phyloP scores from a whole-genome alignment of 2,113 vertebrate species.

The Laterallus jamaicensis region DNA sequence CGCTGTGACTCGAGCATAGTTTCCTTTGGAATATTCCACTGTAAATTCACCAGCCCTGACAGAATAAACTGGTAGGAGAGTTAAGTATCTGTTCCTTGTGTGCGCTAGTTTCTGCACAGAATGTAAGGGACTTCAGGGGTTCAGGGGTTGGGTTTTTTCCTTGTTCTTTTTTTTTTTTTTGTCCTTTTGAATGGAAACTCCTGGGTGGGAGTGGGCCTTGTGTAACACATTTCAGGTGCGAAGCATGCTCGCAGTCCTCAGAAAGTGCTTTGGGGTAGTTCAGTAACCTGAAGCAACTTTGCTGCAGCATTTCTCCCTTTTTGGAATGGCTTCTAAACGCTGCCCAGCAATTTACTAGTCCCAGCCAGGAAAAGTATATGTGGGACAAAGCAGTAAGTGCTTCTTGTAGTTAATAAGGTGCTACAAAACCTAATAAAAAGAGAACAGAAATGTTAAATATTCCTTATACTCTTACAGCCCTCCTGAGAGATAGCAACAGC shows the following conservation, averaged over 20 bases:
- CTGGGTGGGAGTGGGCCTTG: too few species aligned
- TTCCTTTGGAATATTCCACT: conserved; percentile 23
- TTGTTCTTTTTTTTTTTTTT: not conserved
- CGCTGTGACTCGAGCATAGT: fast-evolving
- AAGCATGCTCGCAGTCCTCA: not conserved
- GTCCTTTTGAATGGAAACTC: not conserved
- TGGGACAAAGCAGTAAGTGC: not conserved
- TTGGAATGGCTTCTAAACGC: not conserved
- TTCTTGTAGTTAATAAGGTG: not conserved
- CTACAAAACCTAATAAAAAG: not conserved
- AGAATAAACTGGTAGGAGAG: not conserved
- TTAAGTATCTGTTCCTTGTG: not conserved
- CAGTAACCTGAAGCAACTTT: not conserved
- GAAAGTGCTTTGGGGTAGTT: not conserved
- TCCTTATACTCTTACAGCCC: not conserved
- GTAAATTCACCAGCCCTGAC: not conserved
- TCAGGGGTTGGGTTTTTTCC: not conserved
- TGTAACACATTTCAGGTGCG: not conserved
- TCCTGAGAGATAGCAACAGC: not conserved
- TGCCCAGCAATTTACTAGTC: not conserved
- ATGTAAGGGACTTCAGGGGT: not conserved
- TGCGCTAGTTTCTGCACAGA: not conserved
- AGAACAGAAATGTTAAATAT: not conserved
- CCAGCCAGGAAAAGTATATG: not conserved
- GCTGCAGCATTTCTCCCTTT: not conserved